Evolutionary conservation across 2,113 vertebrate genomes (phyloP), one percentile per base, ranked within the genome.

Genomic region (Stegastes partitus): DNA sequence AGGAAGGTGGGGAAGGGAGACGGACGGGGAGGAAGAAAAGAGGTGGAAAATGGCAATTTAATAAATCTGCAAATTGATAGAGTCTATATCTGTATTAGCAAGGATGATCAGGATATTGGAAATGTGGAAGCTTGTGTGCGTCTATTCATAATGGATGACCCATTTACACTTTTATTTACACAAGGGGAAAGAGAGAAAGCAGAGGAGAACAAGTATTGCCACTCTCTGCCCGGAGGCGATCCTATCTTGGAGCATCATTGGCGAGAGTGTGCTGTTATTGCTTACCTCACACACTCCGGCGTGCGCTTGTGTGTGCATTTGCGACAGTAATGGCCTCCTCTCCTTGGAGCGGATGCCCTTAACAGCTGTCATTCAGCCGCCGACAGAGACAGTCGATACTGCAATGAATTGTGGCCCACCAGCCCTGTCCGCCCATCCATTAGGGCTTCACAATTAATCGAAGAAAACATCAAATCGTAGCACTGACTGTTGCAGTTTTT

Each of bases 301-400:
- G 62, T 66, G 77, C 14, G 3, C 14, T 8, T 54, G 37, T 51
- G 51, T 44, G 49, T 53, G 66, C 56, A 0, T 65, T 11, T 59
- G 58, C 71, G 75, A 76, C 66, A 68, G 66, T 79, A 87, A 84
- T 81, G 62, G 70, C 54, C 62, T 28, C 68, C 56, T 84, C 68
- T 80, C 83, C 81, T 87, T 72, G 82, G 61, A 83, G 50, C 66
- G 75, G 85, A 86, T 87, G 81, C 65, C 75, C 80, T 85, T 77
- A 89, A 45, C 85, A 86, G 81, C 86, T 89, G 85, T 86, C 85
- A 84, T 82, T 87, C 78, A 82, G 81, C 80, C 11, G 45, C 65
- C 19, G 19, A 75, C 53, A 67, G 68, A 58, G 68, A 49, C 39
- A 51, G 85, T 84, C 87, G 80, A 83, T 79, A 83, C 79, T 77